Conservation (phyloP, 2,797 vertebrate genomes). For the Delichon dasypus region DNA sequence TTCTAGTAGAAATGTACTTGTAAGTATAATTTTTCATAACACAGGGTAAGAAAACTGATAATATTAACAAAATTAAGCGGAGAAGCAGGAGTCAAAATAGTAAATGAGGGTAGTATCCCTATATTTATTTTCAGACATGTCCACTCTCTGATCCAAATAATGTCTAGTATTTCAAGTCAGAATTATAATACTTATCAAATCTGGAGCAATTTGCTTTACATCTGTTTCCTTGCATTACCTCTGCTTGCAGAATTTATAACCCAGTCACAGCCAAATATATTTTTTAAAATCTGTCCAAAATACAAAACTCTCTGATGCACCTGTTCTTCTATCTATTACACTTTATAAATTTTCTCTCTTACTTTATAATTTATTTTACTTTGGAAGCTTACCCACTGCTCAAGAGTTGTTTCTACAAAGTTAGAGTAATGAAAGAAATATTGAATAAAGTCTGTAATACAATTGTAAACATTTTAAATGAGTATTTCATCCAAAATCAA, state of each 20-base stretch:
- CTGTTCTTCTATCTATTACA: slow-evolving; percentile 40
- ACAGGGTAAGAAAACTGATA: neutral
- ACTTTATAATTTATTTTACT: neutral
- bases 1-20: neutral
- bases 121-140: neutral
- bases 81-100: neutral
- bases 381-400: slow-evolving; percentile 10
- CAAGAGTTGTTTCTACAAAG: slow-evolving; percentile 55
- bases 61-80: neutral
- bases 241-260: neutral
- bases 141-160: neutral
- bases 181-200: neutral
- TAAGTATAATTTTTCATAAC: neutral
- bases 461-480: slow-evolving; percentile 52
- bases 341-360: slow-evolving; percentile 19
- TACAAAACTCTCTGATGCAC: slow-evolving; percentile 34
- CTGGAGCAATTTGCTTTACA: neutral
- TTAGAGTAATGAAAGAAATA: slow-evolving; percentile 49
- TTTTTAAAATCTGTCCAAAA: slow-evolving; percentile 27
- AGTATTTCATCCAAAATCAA: slow-evolving; percentile 67
- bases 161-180: neutral
- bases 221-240: neutral
- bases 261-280: neutral
- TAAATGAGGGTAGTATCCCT: neutral
- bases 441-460: slow-evolving; percentile 31